Evolutionary conservation across 2,888 invertebrate species (phyloP).

Genomic region (Liopterus haemorrhoidalis): DNA sequence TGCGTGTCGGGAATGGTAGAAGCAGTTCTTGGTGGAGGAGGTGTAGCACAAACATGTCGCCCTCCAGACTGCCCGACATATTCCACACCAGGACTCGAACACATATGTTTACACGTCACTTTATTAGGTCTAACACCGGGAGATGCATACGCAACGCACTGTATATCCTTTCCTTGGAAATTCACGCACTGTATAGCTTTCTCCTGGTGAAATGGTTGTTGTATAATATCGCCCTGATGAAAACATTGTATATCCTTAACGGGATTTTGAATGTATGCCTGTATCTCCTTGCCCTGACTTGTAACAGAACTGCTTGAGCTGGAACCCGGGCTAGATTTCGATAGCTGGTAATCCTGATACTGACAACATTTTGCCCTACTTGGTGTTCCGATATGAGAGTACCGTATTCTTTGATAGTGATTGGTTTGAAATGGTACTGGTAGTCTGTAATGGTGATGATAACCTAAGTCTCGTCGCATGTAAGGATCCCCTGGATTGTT

Average conservation of each 20-base stretch:
- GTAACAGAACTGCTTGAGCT: constrained; percentile 48
- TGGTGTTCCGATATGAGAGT: constrained; percentile 40
- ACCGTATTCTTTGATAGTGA: constrained; percentile 43
- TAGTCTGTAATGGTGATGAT: constrained; percentile 53
- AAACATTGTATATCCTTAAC: constrained; percentile 25
- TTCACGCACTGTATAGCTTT: constrained; percentile 25
- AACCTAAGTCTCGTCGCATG: constrained; percentile 53
- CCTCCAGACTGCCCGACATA: constrained; percentile 61
- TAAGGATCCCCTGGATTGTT: constrained; percentile 50
- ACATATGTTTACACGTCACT: constrained; percentile 46
- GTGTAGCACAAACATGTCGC: constrained; percentile 48
- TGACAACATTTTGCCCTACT: constrained; percentile 43
- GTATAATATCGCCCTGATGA: constrained; percentile 18
- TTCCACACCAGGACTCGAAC: constrained; percentile 48
- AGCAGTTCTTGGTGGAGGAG: constrained; percentile 39
- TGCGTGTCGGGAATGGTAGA: constrained; percentile 34
- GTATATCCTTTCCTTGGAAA: constrained; percentile 44
- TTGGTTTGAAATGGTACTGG: constrained; percentile 46
- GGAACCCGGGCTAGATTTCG: constrained; percentile 48
- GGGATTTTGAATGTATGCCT: constrained; percentile 21
- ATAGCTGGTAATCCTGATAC: constrained; percentile 42
- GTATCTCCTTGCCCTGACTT: constrained; percentile 43
- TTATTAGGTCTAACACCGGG: constrained; percentile 32
- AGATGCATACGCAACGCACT: constrained; percentile 41
- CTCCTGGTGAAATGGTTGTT: constrained; percentile 26